Conservation (phyloP, 2,113 vertebrate genomes). For the Leptobrachium leishanense region DNA sequence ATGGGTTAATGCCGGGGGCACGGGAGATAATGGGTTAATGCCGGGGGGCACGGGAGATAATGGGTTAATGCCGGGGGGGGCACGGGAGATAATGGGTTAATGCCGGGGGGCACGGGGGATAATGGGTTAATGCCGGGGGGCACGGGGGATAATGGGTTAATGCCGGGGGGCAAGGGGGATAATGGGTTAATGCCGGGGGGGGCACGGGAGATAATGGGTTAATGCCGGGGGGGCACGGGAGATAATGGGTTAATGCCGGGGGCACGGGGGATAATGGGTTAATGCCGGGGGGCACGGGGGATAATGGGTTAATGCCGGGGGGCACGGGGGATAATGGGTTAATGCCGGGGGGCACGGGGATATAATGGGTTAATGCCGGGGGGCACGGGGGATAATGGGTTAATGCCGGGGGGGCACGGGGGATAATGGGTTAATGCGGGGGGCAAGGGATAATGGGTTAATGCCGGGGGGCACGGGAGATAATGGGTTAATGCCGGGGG, state of each 20-base stretch:
- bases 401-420: not conserved
- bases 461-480: not conserved
- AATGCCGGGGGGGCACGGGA: not conserved
- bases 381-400: not conserved
- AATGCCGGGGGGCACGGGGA: not conserved
- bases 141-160: not conserved
- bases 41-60: not conserved
- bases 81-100: not conserved
- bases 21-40: not conserved
- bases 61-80: not conserved
- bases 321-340: not conserved
- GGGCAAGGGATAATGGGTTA: not conserved
- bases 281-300: not conserved
- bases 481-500: not conserved
- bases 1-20: not conserved
- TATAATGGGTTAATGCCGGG: not conserved
- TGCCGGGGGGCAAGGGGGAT: not conserved
- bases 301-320: not conserved
- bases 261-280: not conserved
- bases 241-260: not conserved
- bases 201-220: not conserved
- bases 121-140: not conserved
- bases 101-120: not conserved
- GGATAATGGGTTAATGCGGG: not conserved
- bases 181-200: not conserved